Conservation (phyloP, 1,140 invertebrate genomes). For the Phymorhynchus buccinoides region DNA sequence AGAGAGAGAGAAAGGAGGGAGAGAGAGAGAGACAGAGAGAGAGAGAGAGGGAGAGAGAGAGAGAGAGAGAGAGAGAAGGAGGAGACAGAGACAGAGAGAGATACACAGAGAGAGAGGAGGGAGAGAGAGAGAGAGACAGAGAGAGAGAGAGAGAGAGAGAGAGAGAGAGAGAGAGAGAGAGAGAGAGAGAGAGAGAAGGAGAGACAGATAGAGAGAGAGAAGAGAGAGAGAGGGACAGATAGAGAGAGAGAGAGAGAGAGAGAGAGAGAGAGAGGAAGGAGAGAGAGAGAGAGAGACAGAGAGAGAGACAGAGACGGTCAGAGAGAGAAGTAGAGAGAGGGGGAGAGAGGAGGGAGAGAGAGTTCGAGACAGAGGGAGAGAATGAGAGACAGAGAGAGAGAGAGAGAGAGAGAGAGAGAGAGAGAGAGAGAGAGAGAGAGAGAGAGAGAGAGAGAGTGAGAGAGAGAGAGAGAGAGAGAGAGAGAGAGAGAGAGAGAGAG, state of each 20-base stretch:
- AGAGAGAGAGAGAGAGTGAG: not conserved
- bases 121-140: conserved; percentile 12
- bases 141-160: not conserved
- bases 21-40: not conserved
- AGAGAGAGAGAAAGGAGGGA: not conserved
- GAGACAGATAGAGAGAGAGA: no score
- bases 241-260: not conserved
- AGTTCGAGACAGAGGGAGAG: no score
- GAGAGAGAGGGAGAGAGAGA: not conserved
- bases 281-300: not conserved
- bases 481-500: no score
- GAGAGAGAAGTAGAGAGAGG: no score
- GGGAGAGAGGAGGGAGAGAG: no score
- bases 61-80: not conserved
- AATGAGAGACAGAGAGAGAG: no score
- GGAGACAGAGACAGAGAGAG: no score
- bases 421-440: not conserved
- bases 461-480: no score
- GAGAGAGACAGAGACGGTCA: not conserved
- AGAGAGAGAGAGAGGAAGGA: not conserved
- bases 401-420: not conserved
- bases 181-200: not conserved
- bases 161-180: not conserved
- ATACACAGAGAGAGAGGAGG: no score
- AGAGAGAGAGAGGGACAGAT: no score